phyloP scores from a whole-genome alignment of 2,113 vertebrate genomes.

The Psittacara wagleri region DNA sequence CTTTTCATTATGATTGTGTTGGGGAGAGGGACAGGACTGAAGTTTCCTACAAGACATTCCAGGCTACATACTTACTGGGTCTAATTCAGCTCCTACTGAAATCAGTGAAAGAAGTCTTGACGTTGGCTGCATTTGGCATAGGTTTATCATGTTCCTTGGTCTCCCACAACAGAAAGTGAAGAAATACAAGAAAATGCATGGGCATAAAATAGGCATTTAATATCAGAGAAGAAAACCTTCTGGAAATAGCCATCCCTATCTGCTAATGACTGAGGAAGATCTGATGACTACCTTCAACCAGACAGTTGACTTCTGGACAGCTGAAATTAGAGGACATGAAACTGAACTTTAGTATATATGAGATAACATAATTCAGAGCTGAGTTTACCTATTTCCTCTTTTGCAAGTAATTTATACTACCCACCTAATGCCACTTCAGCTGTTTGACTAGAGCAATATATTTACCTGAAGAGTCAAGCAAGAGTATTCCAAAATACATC shows the following conservation, averaged over 20 bases:
- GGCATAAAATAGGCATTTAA: not conserved
- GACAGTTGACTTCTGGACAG: not conserved
- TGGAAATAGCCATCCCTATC: not conserved
- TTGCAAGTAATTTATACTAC: constrained; percentile 46
- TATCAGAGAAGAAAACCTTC: not conserved
- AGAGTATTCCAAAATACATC: not conserved
- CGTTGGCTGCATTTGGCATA: not conserved
- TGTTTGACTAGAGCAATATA: constrained; percentile 12
- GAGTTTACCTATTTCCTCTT: constrained; percentile 20
- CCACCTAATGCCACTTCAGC: not conserved
- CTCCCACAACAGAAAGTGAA: not conserved
- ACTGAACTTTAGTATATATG: not conserved
- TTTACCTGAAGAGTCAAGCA: constrained; percentile 3
- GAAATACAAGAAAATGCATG: not conserved
- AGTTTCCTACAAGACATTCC: not conserved
- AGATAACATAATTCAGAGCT: constrained; percentile 28
- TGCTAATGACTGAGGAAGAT: not conserved
- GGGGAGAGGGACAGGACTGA: not conserved
- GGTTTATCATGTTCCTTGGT: not conserved
- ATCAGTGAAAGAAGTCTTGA: not conserved
- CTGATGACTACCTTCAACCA: not conserved
- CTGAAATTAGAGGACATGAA: constrained; percentile 6
- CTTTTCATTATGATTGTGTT: not conserved
- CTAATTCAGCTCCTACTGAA: not conserved
- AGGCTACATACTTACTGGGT: not conserved